Evolutionary conservation across 2,888 invertebrate species (phyloP).

Genomic region (Chrysodeixis includens): DNA sequence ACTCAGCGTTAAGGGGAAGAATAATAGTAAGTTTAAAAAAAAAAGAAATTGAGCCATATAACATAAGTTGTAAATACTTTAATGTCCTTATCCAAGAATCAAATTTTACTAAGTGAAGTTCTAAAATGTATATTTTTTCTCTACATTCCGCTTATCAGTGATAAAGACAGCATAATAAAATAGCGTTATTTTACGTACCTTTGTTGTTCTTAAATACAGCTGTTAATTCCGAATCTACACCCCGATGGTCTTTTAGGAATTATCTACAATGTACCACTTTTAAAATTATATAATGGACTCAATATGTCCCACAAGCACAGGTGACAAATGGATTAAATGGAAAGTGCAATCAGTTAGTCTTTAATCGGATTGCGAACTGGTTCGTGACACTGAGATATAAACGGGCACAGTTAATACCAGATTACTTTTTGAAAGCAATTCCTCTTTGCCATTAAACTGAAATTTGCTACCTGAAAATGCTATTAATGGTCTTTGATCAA

Average conservation of each 20-base stretch:
- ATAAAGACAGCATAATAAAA: no score
- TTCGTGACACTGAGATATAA: constrained; percentile 28
- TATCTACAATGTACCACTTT: no score
- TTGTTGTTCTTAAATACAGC: no score
- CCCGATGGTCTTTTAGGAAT: no score
- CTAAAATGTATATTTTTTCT: no score
- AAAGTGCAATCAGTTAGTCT: constrained; percentile 5
- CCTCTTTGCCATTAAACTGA: constrained; percentile 41
- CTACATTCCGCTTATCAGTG: no score
- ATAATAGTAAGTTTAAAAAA: constrained; percentile 95
- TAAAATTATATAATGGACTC: background rate
- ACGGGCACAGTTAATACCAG: constrained; percentile 26
- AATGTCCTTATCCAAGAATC: no score
- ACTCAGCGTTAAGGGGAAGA: constrained; percentile 98
- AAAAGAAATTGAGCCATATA: no score
- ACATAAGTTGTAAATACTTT: no score
- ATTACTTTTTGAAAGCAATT: constrained; percentile 43
- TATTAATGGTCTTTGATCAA: constrained; percentile 39
- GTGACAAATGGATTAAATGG: background rate
- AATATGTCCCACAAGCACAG: background rate
- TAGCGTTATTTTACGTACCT: no score
- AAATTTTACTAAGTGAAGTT: no score
- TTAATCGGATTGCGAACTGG: constrained; percentile 17
- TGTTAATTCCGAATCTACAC: no score
- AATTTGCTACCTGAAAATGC: constrained; percentile 39